These are phyloP conservation scores for Crambe crambe DNA, from an alignment of 37 sponge, comb jelly and placozoan species.

Conservation along the genomic window DNA sequence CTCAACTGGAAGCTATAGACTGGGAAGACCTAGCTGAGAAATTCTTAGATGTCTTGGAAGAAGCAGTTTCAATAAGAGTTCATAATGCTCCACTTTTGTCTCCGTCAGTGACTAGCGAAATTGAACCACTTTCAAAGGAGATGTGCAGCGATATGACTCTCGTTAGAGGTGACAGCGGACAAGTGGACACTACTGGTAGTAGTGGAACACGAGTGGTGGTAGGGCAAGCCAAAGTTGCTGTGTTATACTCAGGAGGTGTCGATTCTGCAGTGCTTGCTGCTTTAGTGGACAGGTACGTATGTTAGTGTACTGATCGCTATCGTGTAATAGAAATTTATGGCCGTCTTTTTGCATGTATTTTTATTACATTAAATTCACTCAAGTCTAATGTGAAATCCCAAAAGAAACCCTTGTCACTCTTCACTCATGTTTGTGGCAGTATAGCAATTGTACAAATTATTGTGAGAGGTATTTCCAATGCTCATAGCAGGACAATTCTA, in stretches of 20 bases:
- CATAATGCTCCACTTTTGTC: conserved; percentile 18
- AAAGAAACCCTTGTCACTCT: too few species aligned
- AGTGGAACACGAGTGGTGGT: not conserved
- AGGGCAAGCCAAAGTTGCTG: conserved; percentile 73
- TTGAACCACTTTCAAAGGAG: not conserved
- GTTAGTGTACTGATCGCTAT: too few species aligned
- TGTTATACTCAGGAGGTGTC: conserved; percentile 95
- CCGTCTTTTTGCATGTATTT: too few species aligned
- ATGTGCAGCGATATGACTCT: not conserved
- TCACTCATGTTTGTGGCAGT: too few species aligned
- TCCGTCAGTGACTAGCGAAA: not conserved
- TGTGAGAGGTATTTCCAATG: not conserved
- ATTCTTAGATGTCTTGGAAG: conserved; percentile 54
- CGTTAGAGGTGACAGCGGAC: not conserved
- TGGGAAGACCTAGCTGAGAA: not conserved
- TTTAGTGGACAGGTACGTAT: conserved; percentile 78
- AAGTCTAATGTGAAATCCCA: too few species aligned
- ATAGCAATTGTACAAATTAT: not conserved
- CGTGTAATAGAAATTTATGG: too few species aligned
- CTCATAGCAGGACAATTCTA: not conserved
- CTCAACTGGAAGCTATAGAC: conserved; percentile 7
- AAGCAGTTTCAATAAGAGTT: conserved; percentile 57
- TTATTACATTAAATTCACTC: too few species aligned
- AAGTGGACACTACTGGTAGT: too few species aligned
- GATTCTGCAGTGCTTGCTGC: conserved; percentile 95